A percentile compares a stretch with the other conserved stretches of the same genome.
Evolutionary conservation across 2,113 vertebrate genomes (phyloP).

Genomic region (Podarcis cretensis): DNA sequence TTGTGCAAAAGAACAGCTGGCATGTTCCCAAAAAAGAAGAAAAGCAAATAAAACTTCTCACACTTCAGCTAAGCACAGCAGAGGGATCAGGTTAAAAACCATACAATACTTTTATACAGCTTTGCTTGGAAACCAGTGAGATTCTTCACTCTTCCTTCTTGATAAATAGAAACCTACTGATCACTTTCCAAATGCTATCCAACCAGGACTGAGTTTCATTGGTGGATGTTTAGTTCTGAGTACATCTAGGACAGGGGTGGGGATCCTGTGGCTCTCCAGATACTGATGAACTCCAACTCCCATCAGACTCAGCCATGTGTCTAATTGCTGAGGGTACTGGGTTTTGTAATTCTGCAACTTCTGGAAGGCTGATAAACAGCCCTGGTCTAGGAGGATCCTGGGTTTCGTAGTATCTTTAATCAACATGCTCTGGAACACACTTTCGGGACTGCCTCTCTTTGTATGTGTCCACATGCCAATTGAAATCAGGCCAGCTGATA

Average conservation of each 20-base stretch:
- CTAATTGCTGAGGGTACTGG: too few relatives aligned
- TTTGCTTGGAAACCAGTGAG: not conserved
- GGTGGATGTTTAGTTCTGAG: not conserved
- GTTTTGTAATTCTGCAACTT: too few relatives aligned
- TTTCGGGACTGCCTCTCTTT: not conserved
- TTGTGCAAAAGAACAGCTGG: not conserved
- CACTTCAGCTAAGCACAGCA: too few relatives aligned
- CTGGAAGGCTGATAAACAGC: too few relatives aligned
- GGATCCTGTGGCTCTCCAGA: too few relatives aligned
- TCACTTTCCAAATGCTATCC: not conserved
- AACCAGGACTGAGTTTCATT: not conserved
- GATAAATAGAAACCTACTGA: not conserved
- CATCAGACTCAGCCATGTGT: too few relatives aligned
- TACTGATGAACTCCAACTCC: too few relatives aligned
- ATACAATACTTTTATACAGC: not conserved
- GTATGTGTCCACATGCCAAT: not conserved
- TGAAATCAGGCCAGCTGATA: not conserved
- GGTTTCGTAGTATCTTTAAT: not conserved
- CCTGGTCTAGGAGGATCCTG: not conserved
- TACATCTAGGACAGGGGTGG: too few relatives aligned
- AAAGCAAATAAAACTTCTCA: not conserved
- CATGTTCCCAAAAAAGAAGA: not conserved
- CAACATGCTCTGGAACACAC: not conserved
- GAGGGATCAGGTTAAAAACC: not conserved
- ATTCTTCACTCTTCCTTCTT: not conserved